A percentile compares a stretch with the other conserved stretches of the same genome.
phyloP scores from a whole-genome alignment of 2,797 vertebrate genomes.

The Sphaeramia orbicularis region DNA sequence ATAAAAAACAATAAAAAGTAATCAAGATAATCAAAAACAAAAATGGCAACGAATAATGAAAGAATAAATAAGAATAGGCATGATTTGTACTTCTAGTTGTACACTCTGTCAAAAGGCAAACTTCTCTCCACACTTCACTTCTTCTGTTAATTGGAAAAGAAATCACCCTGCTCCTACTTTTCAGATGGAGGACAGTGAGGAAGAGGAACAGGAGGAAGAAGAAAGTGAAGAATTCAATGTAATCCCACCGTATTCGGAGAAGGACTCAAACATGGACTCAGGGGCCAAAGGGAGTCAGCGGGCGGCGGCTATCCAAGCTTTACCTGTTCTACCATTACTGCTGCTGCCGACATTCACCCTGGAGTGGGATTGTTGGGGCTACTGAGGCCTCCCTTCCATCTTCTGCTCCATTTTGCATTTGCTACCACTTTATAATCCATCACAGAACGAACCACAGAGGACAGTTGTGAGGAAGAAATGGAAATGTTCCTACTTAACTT shows the following conservation, averaged over 20 bases:
- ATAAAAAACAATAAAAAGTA: too few relatives aligned
- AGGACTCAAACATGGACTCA: conserved; percentile 80
- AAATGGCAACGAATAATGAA: too few relatives aligned
- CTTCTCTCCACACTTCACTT: conserved; percentile 44
- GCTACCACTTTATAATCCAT: conserved; percentile 54
- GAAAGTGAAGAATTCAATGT: conserved; percentile 79
- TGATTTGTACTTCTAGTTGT: too few relatives aligned
- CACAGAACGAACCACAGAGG: conserved; percentile 45
- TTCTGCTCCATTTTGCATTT: conserved; percentile 38
- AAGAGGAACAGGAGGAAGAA: conserved; percentile 71
- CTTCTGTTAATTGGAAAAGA: conserved; percentile 57
- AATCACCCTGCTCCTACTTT: conserved; percentile 53
- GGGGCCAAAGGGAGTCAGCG: conserved; percentile 75
- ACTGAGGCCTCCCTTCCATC: conserved; percentile 48
- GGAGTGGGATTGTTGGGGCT: conserved; percentile 75
- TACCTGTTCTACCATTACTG: conserved; percentile 61
- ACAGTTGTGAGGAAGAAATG: conserved; percentile 49
- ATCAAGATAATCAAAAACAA: too few relatives aligned
- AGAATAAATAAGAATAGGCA: too few relatives aligned
- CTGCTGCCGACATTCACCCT: conserved; percentile 73
- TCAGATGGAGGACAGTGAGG: conserved; percentile 83
- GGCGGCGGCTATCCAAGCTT: conserved; percentile 54
- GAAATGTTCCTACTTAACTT: conserved; percentile 37
- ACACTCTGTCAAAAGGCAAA: background rate
- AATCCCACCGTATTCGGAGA: conserved; percentile 84